Percentiles rank a stretch among this genome's conserved stretches.
Conservation (phyloP, 2,797 vertebrate species). For the Myotis myotis region DNA sequence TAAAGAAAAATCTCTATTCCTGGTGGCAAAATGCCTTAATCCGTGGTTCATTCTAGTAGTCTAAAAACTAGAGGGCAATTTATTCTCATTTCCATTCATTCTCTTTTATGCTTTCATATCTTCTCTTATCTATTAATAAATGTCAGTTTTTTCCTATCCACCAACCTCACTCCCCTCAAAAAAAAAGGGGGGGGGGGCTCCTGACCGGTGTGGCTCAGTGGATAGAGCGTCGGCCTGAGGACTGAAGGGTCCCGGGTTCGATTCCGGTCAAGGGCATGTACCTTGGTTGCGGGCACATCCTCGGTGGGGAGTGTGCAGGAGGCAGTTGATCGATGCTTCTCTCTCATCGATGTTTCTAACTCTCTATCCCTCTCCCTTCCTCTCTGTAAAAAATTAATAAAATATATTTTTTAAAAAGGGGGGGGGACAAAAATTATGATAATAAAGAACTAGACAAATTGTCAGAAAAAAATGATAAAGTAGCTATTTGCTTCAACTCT, state of each 20-base stretch:
- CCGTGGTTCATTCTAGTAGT: not conserved
- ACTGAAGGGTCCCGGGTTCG: too few species aligned
- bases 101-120: not conserved
- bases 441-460: not conserved
- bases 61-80: not conserved
- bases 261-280: too few species aligned
- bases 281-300: too few species aligned
- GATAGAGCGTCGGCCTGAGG: too few species aligned
- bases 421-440: not conserved
- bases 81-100: conserved; percentile 27
- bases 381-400: too few species aligned
- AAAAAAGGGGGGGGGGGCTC: not conserved
- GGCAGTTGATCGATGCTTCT: too few species aligned
- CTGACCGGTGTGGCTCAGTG: too few species aligned
- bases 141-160: not conserved
- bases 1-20: conserved; percentile 21
- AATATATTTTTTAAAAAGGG: not conserved
- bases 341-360: too few species aligned
- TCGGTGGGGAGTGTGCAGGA: too few species aligned
- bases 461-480: conserved; percentile 34
- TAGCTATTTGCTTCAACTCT: conserved; percentile 31
- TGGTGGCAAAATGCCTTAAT: not conserved
- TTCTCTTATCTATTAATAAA: conserved; percentile 7
- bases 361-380: too few species aligned
- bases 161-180: not conserved